phyloP scores from a whole-genome alignment of 2,888 invertebrate species.

The Eupeodes latifasciatus region DNA sequence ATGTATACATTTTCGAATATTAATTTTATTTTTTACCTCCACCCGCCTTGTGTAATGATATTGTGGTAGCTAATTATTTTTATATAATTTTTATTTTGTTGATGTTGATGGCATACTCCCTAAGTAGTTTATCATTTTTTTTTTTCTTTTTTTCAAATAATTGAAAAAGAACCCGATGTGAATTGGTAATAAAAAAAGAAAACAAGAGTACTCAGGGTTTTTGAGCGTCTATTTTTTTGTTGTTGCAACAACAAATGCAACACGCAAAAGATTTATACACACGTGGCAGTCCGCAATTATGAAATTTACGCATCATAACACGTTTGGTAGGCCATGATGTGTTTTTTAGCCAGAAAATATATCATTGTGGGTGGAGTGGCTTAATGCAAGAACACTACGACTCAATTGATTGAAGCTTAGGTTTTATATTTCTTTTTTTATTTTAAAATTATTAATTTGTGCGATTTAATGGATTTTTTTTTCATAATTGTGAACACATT shows the following conservation, averaged over 20 bases:
- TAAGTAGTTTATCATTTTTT: conserved; percentile 72
- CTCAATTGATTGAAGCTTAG: not conserved
- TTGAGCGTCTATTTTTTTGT: conserved; percentile 38
- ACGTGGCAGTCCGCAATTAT: conserved; percentile 68
- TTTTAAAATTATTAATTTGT: no score
- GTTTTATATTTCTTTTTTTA: no score
- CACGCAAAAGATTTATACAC: conserved; percentile 66
- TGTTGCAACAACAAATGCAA: conserved; percentile 16
- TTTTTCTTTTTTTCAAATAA: conserved; percentile 11
- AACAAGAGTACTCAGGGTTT: conserved; percentile 12
- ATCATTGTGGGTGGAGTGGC: conserved; percentile 30
- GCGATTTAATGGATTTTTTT: no score
- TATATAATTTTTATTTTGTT: conserved; percentile 6
- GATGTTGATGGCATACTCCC: not conserved
- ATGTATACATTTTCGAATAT: conserved; percentile 58
- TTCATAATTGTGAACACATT: no score
- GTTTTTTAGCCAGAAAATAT: conserved; percentile 50
- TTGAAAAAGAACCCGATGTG: conserved; percentile 7
- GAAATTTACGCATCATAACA: conserved; percentile 73
- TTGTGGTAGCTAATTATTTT: conserved; percentile 65
- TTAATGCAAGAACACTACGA: not conserved
- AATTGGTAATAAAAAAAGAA: conserved; percentile 1
- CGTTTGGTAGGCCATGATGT: conserved; percentile 42
- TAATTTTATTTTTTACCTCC: conserved; percentile 36
- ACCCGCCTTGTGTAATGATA: conserved; percentile 56